Evolutionary conservation across 1,140 invertebrate species (phyloP), one percentile per base, ranked within the genome.

Genomic region (Mercenaria mercenaria): DNA sequence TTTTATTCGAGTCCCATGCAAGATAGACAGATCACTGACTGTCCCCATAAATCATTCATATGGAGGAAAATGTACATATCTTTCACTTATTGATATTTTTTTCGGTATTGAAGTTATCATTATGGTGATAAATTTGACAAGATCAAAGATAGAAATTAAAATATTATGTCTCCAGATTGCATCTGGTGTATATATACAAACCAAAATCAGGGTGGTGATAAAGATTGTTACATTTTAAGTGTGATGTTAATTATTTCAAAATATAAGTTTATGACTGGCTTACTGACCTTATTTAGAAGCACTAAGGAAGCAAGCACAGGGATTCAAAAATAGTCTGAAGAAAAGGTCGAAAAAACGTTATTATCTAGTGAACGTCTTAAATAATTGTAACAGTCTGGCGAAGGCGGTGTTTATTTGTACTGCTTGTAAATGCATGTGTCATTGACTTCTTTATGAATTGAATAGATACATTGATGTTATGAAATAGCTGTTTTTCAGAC

Each of bases 381-480:
- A 29, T 29, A 26, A 64, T 64, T 64, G 10, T 29, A 29, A n/a
- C 26, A 4, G 59, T 64, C 20, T 29, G 15, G n/a, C 6, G 59
- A 64, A 64, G 59, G n/a, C 20, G 59, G n/a, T 26, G 59, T 64
- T 64, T 20, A 15, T 8, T 13, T 67, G 50, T 26, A 34, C 39
- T 64, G 84, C 84, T 72, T 81, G 43, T 39, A 88, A 69, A 80
- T 67, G 59, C 77, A 47, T 64, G 50, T 81, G 61, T 59, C 76
- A 79, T 79, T 79, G 29, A 79, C 29, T 56, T 56, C n/a, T 56
- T 11, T 37, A 32, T 32, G 11, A 56, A 56, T 52, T 79, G 47
- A 79, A 79, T 34, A 32, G 47, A 56, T 79, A 56, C 50, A 56
- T 37, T 34, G 34, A 20, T 41, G 43, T 88, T 56, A 50, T 84